These are phyloP conservation scores for Leptopilina boulardi DNA, from an alignment of 1,140 invertebrate genomes.

Conservation along the genomic window DNA sequence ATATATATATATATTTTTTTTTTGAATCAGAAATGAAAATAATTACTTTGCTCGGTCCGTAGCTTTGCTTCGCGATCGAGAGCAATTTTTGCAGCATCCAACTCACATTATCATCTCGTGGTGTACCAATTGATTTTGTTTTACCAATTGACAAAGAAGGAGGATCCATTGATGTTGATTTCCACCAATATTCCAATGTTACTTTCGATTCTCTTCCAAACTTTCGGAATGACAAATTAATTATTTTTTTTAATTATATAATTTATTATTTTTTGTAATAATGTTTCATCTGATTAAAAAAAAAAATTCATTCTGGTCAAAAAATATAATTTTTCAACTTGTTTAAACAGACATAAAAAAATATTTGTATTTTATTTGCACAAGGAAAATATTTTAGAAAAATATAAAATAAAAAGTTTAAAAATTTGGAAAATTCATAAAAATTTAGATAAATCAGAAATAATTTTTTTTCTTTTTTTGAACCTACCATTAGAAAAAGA, in stretches of 20 bases:
- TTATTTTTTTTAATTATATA: neutral
- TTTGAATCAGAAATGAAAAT: conserved; percentile 16
- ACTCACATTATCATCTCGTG: conserved; percentile 64
- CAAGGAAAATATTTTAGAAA: too few species aligned
- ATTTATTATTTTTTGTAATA: neutral
- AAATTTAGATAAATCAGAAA: too few species aligned
- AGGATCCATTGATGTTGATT: conserved; percentile 67
- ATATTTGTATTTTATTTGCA: too few species aligned
- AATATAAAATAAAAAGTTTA: too few species aligned
- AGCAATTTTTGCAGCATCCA: conserved; percentile 78
- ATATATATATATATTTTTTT: neutral
- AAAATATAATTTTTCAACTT: too few species aligned
- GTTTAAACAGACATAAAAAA: too few species aligned
- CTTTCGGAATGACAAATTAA: conserved; percentile 69
- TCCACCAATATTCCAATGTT: conserved; percentile 90
- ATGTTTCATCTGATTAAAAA: neutral
- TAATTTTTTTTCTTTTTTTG: conserved; percentile 39
- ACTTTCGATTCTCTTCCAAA: conserved; percentile 88
- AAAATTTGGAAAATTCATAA: too few species aligned
- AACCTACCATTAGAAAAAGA: conserved; percentile 89
- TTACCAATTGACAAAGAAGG: conserved; percentile 44
- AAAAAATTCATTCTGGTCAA: conserved; percentile 33
- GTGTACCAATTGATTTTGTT: conserved; percentile 43
- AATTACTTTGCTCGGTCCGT: conserved; percentile 69
- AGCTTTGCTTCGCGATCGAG: conserved; percentile 78